phyloP scores from a whole-genome alignment of 2,113 vertebrate genomes.

The Pelobates fuscus region DNA sequence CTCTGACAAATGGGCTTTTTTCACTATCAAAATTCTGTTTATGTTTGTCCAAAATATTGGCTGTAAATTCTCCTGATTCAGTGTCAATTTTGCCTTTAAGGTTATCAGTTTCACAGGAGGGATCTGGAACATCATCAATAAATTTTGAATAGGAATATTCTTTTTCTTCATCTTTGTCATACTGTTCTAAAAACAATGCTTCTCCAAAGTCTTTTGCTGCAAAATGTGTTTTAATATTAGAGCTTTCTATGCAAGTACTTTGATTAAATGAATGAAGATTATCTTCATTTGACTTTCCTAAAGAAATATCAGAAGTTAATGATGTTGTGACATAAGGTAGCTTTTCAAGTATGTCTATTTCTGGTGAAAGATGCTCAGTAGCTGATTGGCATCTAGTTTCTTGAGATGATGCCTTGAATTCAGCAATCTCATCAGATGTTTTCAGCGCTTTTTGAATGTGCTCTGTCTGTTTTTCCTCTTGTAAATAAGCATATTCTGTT shows the following conservation, averaged over 20 bases:
- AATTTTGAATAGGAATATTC: constrained; percentile 29
- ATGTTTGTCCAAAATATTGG: constrained; percentile 14
- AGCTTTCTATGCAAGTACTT: neutral
- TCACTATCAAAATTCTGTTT: neutral
- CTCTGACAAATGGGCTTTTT: neutral
- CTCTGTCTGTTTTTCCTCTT: constrained; percentile 48
- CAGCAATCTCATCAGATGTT: neutral
- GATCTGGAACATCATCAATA: neutral
- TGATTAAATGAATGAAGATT: neutral
- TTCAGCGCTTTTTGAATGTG: neutral
- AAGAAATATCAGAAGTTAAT: neutral
- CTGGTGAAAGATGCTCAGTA: neutral
- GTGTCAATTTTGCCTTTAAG: constrained; percentile 21
- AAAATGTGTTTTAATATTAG: neutral
- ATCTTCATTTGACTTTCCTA: neutral
- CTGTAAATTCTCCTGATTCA: neutral
- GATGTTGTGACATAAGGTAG: constrained; percentile 33
- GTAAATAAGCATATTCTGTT: constrained; percentile 39
- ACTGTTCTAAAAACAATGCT: neutral
- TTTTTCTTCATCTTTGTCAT: constrained; percentile 8
- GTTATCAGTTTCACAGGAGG: neutral
- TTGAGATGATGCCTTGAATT: neutral
- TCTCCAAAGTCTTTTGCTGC: neutral
- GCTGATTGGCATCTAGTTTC: neutral
- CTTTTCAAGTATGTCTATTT: constrained; percentile 2